Base-by-base conservation (phyloP, 2,113 vertebrate species). In the Columba livia region DNA sequence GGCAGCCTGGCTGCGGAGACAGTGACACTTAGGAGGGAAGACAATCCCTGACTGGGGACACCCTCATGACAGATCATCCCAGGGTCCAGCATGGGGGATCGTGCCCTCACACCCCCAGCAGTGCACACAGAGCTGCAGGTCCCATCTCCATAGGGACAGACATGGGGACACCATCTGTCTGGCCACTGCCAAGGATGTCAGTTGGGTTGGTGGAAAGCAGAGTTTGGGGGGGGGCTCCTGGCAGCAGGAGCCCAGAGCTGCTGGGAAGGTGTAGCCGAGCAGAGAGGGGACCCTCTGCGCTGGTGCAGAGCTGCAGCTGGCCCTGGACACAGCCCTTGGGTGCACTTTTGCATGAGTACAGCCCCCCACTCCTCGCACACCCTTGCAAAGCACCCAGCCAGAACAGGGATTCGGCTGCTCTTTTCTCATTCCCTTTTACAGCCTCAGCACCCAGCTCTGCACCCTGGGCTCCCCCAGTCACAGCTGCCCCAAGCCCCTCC, bases 381-480 rank as follows among this genome's bases (percentile, higher is more conserved):
- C 38, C 44, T 25, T 23, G 19, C 58, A 17, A 24, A 58, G 10
- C 38, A 6, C 65, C 8, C 5, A 0, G 4, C 50, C 5, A 0
- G 47, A 16, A 47, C 56, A 13, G 0, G 0, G 18, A 4, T 40
- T 66, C 1, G 0, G 3, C 5, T 10, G 15, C 25, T 12, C 24
- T 70, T 5, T 32, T 11, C 72, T n/a, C 61, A 0, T 3, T 28
- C 3, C 18, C 38, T 13, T 53, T 32, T 0, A 7, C 54, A 81
- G 18, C 82, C 79, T 15, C 50, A 10, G 31, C 54, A 11, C 23
- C 70, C 88, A 61, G 48, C 24, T 4, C 38, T 51, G 47, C 36
- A 12, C 53, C 56, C 19, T 2, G 0, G 5, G 15, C 1, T 7
- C 5, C 25, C 51, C 51, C 51, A 53, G 13, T 14, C 51, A 18